phyloP scores from a whole-genome alignment of 2,888 invertebrate species.

The Eurytoma californica region DNA sequence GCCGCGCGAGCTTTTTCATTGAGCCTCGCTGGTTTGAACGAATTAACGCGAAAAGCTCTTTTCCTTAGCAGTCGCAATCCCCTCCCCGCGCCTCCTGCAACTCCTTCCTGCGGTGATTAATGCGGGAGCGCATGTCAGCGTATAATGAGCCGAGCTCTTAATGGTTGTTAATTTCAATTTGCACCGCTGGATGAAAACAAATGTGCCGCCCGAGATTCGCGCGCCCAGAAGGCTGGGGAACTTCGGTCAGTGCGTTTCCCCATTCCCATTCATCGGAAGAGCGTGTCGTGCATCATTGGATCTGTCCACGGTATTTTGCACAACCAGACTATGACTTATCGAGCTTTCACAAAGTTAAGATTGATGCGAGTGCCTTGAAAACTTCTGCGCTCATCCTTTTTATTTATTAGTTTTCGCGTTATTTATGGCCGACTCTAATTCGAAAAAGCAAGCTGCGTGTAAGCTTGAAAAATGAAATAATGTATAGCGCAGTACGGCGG shows the following conservation, averaged over 20 bases:
- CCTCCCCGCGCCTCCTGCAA: background rate
- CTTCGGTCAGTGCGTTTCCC: background rate
- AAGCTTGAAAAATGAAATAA: no score
- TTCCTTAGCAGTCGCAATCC: background rate
- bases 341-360: background rate
- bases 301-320: slow-evolving; percentile 6
- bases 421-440: no score
- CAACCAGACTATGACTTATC: background rate
- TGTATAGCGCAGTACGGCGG: no score
- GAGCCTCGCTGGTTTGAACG: background rate
- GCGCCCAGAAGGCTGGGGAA: background rate
- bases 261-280: slow-evolving; percentile 10
- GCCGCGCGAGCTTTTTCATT: background rate
- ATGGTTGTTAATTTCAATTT: slow-evolving; percentile 49
- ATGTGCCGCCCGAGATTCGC: slow-evolving; percentile 31
- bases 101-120: slow-evolving; percentile 33
- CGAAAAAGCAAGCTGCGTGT: no score
- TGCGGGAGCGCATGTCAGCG: slow-evolving; percentile 19
- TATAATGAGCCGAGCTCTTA: slow-evolving; percentile 39
- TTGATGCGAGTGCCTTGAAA: background rate
- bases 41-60: background rate
- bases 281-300: slow-evolving; percentile 19
- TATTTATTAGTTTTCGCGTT: background rate
- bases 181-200: slow-evolving; percentile 24
- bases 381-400: background rate